Base-by-base conservation (phyloP, 2,888 invertebrate genomes). In the Oxycera nigricornis region DNA sequence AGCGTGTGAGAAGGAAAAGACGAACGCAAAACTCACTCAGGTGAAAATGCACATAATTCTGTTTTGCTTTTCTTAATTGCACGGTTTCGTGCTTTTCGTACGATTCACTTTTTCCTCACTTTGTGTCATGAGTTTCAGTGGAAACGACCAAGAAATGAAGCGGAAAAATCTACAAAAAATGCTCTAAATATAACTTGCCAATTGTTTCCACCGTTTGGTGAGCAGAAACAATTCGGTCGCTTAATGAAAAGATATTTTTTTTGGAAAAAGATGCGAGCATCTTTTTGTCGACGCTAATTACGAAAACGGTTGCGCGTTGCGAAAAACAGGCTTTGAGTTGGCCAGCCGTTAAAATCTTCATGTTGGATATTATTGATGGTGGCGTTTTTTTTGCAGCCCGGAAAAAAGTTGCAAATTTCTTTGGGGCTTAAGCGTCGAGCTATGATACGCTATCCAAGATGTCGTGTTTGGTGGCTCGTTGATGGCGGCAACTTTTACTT, bases 401-500 rank as follows among this genome's bases (percentile, higher is more conserved):
- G 50, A 24, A 55, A 59, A 59, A 35, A 62, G 20, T 39, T 20
- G 20, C 39, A 62, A 62, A 35, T 62, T n/a, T 35, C 24, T n/a
- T 35, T 39, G 9, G 39, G 22, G 62, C 35, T n/a, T 35, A 3
- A n/a, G 9, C 39, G 35, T 9, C 4, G 22, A 22, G 30, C 14
- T 59, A 24, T 28, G 59, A 59, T 28, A 9, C 4, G 30, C 26
- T 24, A 30, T 59, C 59, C 52, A 24, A 30, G 30, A 59, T n/a
- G 59, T 11, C 24, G 22, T 62, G 17, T 35, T 30, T 20, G 35
- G 35, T 30, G n/a, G 7, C 59, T 28, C n/a, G 2, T 2, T 55
- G 46, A n/a, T 39, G 17, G 14, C 50, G 17, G 50, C 59, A 4
- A 62, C 62, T 62, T 62, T 62, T 62, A 62, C 62, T 62, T 62